Conservation (phyloP, 1,140 invertebrate genomes). For the Dinoponera quadriceps region DNA sequence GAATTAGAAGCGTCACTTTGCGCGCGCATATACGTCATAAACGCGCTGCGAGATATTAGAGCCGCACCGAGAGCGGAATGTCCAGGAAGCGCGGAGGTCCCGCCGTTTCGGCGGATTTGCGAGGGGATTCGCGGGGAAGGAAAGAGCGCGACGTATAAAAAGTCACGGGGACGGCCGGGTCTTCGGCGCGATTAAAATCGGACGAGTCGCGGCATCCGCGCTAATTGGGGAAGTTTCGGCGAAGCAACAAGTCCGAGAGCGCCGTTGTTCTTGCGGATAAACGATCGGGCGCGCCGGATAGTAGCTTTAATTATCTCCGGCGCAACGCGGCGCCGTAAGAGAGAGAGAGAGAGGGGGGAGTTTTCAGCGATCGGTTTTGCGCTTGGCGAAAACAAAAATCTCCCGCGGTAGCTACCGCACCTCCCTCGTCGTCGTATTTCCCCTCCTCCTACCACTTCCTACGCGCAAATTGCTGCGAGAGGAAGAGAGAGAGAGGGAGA, state of each 20-base stretch:
- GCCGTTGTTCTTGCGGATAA: background rate
- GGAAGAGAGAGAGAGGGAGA: background rate
- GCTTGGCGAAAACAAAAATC: background rate
- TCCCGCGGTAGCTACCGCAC: background rate
- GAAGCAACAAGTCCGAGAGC: conserved; percentile 27
- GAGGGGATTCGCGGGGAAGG: background rate
- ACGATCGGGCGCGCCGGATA: background rate
- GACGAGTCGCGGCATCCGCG: background rate
- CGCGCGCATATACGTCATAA: conserved; percentile 1
- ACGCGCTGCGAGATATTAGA: conserved; percentile 26
- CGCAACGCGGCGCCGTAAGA: background rate
- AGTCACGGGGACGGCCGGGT: background rate
- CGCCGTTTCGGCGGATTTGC: background rate
- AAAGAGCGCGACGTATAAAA: conserved; percentile 11
- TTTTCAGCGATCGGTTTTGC: conserved; percentile 28
- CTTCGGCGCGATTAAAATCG: conserved; percentile 23
- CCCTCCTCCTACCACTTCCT: too few species aligned
- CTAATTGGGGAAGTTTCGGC: conserved; percentile 44
- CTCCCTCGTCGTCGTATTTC: too few species aligned
- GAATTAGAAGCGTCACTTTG: conserved; percentile 40
- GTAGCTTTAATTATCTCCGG: conserved; percentile 34
- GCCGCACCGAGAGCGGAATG: background rate
- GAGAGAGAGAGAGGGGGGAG: too few species aligned
- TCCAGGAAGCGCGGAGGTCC: background rate
- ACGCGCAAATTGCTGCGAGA: background rate